These are phyloP conservation scores for Entelurus aequoreus DNA, from an alignment of 2,113 vertebrate genomes.

Conservation along the genomic window DNA sequence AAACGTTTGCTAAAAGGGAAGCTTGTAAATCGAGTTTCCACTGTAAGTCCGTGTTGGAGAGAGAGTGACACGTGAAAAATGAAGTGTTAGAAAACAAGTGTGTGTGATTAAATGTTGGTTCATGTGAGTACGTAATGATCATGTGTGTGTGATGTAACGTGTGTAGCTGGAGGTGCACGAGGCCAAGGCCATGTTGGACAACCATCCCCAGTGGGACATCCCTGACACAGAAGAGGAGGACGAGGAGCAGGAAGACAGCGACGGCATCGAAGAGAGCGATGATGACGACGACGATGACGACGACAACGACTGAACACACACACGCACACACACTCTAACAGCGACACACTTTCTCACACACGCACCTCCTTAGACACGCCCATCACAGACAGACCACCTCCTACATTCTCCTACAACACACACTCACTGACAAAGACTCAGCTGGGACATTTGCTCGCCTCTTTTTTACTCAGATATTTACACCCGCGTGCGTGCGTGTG, in stretches of 20 bases:
- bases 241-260: constrained; percentile 97
- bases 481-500: too few species aligned
- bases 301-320: constrained; percentile 79
- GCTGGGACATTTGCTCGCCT: constrained; percentile 31
- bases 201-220: constrained; percentile 98
- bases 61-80: too few species aligned
- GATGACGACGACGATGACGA: constrained; percentile 92
- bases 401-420: constrained; percentile 16
- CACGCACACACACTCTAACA: constrained; percentile 2
- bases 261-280: constrained; percentile 98
- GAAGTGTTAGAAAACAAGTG: too few species aligned
- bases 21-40: too few species aligned
- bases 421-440: constrained; percentile 18
- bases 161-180: constrained; percentile 93
- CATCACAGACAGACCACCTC: constrained; percentile 37
- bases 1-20: too few species aligned
- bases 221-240: constrained; percentile 91
- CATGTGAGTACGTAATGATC: not conserved
- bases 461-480: constrained; percentile 58
- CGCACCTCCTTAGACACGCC: constrained; percentile 27
- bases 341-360: constrained; percentile 20
- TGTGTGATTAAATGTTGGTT: too few species aligned
- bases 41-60: too few species aligned
- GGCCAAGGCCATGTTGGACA: constrained; percentile 95
- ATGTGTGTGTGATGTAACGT: not conserved